Evolutionary conservation across 2,888 invertebrate genomes (phyloP), one percentile per base, ranked within the genome.

Genomic region (Volucella zonaria): DNA sequence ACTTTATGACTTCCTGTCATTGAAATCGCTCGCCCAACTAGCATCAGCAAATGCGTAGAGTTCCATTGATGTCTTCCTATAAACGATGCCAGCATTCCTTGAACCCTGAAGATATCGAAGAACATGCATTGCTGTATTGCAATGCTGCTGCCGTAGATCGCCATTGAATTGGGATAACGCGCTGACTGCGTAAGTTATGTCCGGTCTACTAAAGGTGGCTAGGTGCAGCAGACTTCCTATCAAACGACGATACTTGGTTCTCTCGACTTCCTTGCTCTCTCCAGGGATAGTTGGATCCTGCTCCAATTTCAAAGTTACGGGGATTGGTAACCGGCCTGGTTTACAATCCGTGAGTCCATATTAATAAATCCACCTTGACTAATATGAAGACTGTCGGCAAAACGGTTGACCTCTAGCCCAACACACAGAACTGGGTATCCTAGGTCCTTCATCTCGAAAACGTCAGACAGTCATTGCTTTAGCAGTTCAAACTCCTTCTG

Each of bases 191-290:
- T 43, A 71, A 2, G 78, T 45, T n/a, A 71, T 78, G 6, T 78
- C 71, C 14, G 78, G 62, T 56, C 80, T 74, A 61, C 67, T 80
- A 45, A 80, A 80, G 14, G 67, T 74, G 31, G 80, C 61, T 3
- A 67, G 73, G 14, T 80, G 59, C 11, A 80, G 42, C 14, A 61
- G 23, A 51, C 61, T 61, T 42, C 52, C 15, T n/a, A n/a, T n/a
- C n/a, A n/a, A n/a, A n/a, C n/a, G n/a, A n/a, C n/a, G n/a, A n/a
- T n/a, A n/a, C n/a, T 31, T 51, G 8, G 61, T 66, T 62, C 66
- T 64, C n/a, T 61, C 68, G 12, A 43, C 47, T 23, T 51, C 31
- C 18, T 54, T 68, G 1, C 58, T 42, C 15, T 74, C 68, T 54
- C 75, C 75, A 42, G n/a, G 10, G 1, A 80, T 42, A 15, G 15